Conservation (phyloP, 2,113 vertebrate species). For the Rhinoptilus africanus region DNA sequence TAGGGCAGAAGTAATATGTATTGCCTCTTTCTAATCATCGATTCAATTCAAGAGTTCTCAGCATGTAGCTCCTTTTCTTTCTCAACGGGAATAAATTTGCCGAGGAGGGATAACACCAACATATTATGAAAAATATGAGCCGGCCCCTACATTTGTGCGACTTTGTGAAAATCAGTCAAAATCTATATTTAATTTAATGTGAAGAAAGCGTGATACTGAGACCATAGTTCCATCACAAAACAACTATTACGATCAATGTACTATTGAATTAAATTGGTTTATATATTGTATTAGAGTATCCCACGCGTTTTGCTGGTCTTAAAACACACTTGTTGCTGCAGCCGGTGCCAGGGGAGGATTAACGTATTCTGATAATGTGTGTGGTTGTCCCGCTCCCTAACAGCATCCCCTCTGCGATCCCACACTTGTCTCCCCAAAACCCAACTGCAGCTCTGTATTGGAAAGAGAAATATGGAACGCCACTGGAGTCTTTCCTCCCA, state of each 20-base stretch:
- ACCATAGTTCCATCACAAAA: not conserved
- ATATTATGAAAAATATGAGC: not conserved
- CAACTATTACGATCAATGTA: not conserved
- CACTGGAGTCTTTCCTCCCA: not conserved
- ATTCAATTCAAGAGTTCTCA: constrained; percentile 39
- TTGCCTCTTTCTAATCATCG: not conserved
- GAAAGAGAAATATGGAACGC: not conserved
- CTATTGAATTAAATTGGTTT: not conserved
- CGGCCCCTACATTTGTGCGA: not conserved
- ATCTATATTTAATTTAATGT: constrained; percentile 6
- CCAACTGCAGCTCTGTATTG: rapidly evolving
- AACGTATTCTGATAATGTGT: rapidly evolving
- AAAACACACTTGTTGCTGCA: not conserved
- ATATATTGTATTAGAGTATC: not conserved
- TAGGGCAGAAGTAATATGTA: constrained; percentile 2
- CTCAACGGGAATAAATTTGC: constrained; percentile 37
- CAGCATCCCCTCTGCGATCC: not conserved
- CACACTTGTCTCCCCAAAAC: not conserved
- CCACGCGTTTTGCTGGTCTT: not conserved
- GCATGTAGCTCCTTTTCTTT: constrained; percentile 5
- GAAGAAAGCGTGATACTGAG: not conserved
- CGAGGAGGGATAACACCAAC: constrained; percentile 5
- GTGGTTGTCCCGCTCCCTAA: not conserved
- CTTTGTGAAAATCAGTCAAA: constrained; percentile 15
- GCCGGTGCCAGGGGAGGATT: not conserved